Evolutionary conservation across 2,797 vertebrate genomes (phyloP).

Genomic region (Oryzias dopingdopingensis): DNA sequence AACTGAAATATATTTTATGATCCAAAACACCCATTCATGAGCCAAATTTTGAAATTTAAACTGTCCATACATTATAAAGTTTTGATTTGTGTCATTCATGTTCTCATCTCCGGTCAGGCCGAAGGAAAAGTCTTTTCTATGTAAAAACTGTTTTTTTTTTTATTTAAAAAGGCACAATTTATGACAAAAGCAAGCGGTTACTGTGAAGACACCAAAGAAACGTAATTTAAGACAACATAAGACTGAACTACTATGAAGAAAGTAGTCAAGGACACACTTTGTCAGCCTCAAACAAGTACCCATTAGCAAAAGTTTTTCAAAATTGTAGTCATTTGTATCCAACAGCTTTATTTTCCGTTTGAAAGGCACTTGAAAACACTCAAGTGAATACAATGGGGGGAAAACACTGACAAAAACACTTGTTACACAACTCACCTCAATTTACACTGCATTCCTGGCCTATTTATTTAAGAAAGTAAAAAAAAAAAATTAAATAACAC

Average conservation of each 20-base stretch:
- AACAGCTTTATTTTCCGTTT: slow-evolving; percentile 13
- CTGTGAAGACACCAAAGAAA: neutral
- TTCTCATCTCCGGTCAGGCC: slow-evolving; percentile 10
- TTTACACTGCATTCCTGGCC: too few species aligned
- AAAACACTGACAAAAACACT: slow-evolving; percentile 18
- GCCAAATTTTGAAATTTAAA: too few species aligned
- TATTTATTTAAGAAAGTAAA: too few species aligned
- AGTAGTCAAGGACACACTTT: slow-evolving; percentile 3
- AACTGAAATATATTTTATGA: too few species aligned
- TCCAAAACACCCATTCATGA: too few species aligned
- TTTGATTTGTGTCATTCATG: slow-evolving; percentile 15
- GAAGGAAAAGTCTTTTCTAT: too few species aligned
- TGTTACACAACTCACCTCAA: too few species aligned
- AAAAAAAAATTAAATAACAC: too few species aligned
- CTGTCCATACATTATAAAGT: neutral
- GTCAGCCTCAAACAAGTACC: neutral
- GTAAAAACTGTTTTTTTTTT: neutral
- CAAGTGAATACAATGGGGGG: slow-evolving; percentile 7
- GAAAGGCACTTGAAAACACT: slow-evolving; percentile 35
- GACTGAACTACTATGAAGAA: slow-evolving; percentile 5
- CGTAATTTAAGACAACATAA: slow-evolving; percentile 1
- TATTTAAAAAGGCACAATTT: neutral
- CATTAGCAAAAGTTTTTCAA: slow-evolving; percentile 11
- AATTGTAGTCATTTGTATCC: slow-evolving; percentile 27
- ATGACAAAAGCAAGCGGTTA: slow-evolving; percentile 3